Percentiles rank a stretch among this genome's conserved stretches.
Conservation (phyloP, 92 coral and sea anemone genomes). For the Hydrozoanthus gracilis region DNA sequence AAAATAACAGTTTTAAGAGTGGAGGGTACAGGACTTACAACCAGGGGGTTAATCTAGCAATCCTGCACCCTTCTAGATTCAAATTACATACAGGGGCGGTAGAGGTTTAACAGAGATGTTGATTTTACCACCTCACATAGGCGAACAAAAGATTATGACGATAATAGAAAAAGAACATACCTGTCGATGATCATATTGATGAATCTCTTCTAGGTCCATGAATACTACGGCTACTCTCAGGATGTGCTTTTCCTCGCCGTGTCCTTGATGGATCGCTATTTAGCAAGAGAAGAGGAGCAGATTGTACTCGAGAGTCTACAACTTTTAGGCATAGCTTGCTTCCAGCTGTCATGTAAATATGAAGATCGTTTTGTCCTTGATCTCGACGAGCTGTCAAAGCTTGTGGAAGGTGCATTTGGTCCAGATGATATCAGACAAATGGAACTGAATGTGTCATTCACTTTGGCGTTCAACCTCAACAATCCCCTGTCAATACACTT, state of each 20-base stretch:
- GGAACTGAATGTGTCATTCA: conserved; percentile 52
- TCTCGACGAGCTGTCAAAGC: conserved; percentile 46
- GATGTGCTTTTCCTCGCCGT: conserved; percentile 67
- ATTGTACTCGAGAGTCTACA: conserved; percentile 55
- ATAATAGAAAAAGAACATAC: too few species aligned
- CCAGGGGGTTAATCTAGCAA: too few species aligned
- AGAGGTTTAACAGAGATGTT: too few species aligned
- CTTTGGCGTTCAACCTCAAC: conserved; percentile 57
- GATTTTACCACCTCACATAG: too few species aligned
- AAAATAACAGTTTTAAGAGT: too few species aligned
- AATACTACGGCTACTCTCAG: conserved; percentile 63
- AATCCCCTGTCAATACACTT: conserved; percentile 68
- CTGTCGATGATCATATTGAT: too few species aligned
- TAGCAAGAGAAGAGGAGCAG: conserved; percentile 43
- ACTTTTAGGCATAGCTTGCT: conserved; percentile 63
- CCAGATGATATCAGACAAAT: conserved; percentile 53
- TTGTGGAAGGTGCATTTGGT: conserved; percentile 62
- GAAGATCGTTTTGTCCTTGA: conserved; percentile 73
- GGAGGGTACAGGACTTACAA: too few species aligned
- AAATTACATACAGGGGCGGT: too few species aligned
- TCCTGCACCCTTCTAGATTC: too few species aligned
- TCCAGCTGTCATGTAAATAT: conserved; percentile 66
- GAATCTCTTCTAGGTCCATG: conserved; percentile 53
- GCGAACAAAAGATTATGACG: too few species aligned
- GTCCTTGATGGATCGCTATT: conserved; percentile 62